A percentile compares a stretch with the other conserved stretches of the same genome.
Evolutionary conservation across 2,113 vertebrate species (phyloP).

Genomic region (Toxostoma redivivum): DNA sequence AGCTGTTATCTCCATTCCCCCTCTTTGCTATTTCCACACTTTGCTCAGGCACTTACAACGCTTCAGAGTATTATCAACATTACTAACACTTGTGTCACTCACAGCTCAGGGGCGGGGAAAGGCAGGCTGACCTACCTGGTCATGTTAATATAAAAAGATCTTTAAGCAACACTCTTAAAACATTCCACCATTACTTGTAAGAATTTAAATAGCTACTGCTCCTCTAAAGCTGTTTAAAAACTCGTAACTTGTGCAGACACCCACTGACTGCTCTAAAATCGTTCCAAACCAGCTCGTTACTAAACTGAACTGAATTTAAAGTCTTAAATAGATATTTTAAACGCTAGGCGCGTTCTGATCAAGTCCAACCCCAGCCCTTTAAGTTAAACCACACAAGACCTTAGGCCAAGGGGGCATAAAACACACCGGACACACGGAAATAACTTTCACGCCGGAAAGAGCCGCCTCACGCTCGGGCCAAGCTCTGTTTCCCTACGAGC

Average conservation of each 20-base stretch:
- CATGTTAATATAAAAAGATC: not conserved
- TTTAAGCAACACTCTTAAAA: not conserved
- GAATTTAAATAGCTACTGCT: not conserved
- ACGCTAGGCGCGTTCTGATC: not conserved
- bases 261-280: not conserved
- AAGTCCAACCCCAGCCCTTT: not conserved
- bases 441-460: not conserved
- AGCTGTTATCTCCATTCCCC: not conserved
- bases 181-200: not conserved
- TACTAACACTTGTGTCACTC: constrained; percentile 36
- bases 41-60: not conserved
- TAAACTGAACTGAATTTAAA: not conserved
- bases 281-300: not conserved
- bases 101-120: not conserved
- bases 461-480: not conserved
- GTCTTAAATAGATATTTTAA: not conserved
- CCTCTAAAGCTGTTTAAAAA: not conserved
- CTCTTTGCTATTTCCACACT: not conserved
- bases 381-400: not conserved
- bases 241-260: not conserved
- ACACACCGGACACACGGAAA: not conserved
- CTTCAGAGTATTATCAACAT: constrained; percentile 15
- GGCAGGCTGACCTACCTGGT: constrained; percentile 17
- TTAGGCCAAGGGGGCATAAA: not conserved
- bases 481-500: not conserved